A percentile compares a stretch with the other conserved stretches of the same genome.
Conservation (phyloP, 1,140 invertebrate species). For the Drosophila triauraria region DNA sequence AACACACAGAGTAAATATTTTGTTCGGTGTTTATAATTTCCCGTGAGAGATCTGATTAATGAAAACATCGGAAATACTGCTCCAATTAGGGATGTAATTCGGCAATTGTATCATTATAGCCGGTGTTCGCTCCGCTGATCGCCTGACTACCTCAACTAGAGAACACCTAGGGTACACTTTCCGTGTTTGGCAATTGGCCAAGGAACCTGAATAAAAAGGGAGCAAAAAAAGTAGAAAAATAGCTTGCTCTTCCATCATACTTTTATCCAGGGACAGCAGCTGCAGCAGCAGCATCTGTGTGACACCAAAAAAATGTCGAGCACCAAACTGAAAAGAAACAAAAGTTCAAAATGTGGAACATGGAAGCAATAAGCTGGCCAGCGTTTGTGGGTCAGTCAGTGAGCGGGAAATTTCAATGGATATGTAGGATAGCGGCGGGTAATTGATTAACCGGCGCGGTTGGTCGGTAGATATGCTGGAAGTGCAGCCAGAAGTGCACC, state of each 20-base stretch:
- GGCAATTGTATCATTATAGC: slow-evolving; percentile 21
- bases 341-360: slow-evolving; percentile 45
- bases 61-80: slow-evolving; percentile 36
- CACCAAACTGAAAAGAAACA: slow-evolving; percentile 14
- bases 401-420: slow-evolving; percentile 21
- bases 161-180: slow-evolving; percentile 9
- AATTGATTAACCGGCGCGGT: slow-evolving; percentile 41
- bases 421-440: slow-evolving; percentile 13
- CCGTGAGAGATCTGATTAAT: slow-evolving; percentile 30
- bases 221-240: not conserved
- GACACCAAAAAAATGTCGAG: slow-evolving; percentile 22
- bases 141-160: slow-evolving; percentile 10
- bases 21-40: slow-evolving; percentile 6
- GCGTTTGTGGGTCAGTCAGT: slow-evolving; percentile 38
- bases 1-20: slow-evolving; percentile 2
- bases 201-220: not conserved
- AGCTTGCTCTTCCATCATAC: slow-evolving; percentile 34
- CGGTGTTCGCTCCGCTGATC: slow-evolving; percentile 15
- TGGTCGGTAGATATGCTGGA: slow-evolving; percentile 8
- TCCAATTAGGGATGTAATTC: slow-evolving; percentile 28
- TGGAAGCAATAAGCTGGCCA: slow-evolving; percentile 38
- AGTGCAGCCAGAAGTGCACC: slow-evolving; percentile 30
- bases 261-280: slow-evolving; percentile 29
- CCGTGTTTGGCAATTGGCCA: slow-evolving; percentile 47
- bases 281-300: slow-evolving; percentile 39